phyloP scores from a whole-genome alignment of 37 sponge, comb jelly and placozoan genomes.

The Halisarca cf. caerulea region DNA sequence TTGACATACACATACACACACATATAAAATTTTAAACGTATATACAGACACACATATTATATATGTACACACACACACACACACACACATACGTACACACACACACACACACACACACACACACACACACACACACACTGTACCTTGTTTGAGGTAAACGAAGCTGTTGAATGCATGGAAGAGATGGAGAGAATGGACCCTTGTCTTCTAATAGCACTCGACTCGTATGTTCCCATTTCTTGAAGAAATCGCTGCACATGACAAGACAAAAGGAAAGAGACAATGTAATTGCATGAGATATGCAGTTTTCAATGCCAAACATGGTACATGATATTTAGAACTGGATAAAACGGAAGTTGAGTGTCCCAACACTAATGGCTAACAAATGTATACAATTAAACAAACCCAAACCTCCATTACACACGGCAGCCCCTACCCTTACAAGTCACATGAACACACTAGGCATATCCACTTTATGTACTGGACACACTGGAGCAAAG shows the following conservation, averaged over 20 bases:
- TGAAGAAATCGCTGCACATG: conserved; percentile 45
- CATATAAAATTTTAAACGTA: no score
- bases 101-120: neutral
- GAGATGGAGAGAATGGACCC: conserved; percentile 84
- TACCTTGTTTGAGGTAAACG: conserved; percentile 78
- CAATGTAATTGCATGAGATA: neutral
- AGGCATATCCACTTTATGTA: no score
- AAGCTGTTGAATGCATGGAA: conserved; percentile 67
- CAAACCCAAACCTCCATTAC: no score
- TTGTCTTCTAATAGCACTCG: conserved; percentile 60
- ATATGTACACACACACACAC: neutral
- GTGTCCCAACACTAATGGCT: no score
- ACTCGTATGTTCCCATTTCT: conserved; percentile 55
- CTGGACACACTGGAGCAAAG: no score
- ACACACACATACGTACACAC: neutral
- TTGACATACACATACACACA: neutral
- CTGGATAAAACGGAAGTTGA: no score
- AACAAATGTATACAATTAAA: no score
- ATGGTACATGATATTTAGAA: no score
- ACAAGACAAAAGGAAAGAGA: neutral
- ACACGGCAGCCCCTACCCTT: no score
- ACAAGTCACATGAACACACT: no score
- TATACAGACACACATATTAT: neutral
- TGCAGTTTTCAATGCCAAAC: neutral
- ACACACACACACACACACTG: conserved; percentile 10